Evolutionary conservation across 2,888 invertebrate species (phyloP).

Genomic region (Drosophila buzzatii): DNA sequence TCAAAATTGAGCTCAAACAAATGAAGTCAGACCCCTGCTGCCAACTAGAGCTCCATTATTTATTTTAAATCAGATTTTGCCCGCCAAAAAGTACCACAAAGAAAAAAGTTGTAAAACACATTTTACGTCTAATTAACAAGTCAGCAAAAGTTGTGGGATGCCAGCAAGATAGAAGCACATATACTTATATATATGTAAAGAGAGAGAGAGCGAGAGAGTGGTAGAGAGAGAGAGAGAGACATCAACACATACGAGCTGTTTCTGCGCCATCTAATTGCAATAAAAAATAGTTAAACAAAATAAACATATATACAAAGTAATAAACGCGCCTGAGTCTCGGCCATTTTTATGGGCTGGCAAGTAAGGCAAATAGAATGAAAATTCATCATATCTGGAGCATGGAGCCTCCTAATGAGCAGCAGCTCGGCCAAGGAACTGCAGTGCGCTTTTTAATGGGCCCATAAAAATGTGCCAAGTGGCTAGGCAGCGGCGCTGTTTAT

Average conservation of each 20-base stretch:
- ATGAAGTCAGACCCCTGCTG: neutral
- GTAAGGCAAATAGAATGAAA: constrained; percentile 63
- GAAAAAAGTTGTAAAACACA: constrained; percentile 47
- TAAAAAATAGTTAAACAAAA: constrained; percentile 70
- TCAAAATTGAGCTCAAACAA: neutral
- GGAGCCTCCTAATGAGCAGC: constrained; percentile 73
- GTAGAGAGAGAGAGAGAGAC: too few relatives aligned
- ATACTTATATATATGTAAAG: neutral
- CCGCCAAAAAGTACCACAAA: constrained; percentile 8
- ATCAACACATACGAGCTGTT: constrained; percentile 1
- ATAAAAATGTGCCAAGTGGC: constrained; percentile 77
- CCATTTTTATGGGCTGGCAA: constrained; percentile 64
- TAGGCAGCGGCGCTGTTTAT: constrained; percentile 54
- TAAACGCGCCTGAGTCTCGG: constrained; percentile 51
- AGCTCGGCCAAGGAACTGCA: constrained; percentile 67
- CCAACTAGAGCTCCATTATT: constrained; percentile 2
- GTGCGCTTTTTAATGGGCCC: constrained; percentile 64
- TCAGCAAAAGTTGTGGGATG: constrained; percentile 37
- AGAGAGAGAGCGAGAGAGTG: too few relatives aligned
- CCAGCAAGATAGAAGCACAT: constrained; percentile 1
- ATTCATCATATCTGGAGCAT: constrained; percentile 79
- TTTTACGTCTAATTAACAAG: constrained; percentile 61
- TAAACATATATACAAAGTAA: constrained; percentile 30
- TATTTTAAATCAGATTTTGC: constrained; percentile 15
- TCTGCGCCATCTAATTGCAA: constrained; percentile 55